Base-by-base conservation (phyloP, 2,113 vertebrate species). In the Sylvietta virens region DNA sequence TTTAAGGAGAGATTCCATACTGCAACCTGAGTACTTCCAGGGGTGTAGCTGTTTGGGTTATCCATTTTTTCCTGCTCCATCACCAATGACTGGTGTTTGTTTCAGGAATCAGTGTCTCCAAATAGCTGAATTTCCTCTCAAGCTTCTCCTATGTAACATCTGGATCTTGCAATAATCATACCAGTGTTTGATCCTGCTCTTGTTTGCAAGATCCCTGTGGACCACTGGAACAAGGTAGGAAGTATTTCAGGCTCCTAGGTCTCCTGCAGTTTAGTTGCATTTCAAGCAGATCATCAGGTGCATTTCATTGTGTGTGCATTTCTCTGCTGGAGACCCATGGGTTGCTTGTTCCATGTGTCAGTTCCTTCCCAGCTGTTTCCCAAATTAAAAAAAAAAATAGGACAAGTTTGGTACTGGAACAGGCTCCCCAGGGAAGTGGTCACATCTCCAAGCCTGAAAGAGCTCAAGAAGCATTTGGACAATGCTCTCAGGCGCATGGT, bases 1-100 rank as follows among this genome's bases (percentile, higher is more conserved):
- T 58, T 60, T 58, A 58, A 65, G 37, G 50, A 76, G 23, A 81
- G 40, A 17, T 69, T 42, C 13, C 48, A 35, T 28, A 10, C 18
- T 69, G 62, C 9, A 61, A 18, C 64, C 47, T 13, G 15, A 4
- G 18, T 33, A n/a, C 50, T 94, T 19, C 58, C 45, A 40, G 37
- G 40, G 16, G 5, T 37, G n/a, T 30, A 44, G 64, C 86, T 23
- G 8, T 56, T 31, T 4, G 12, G n/a, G 67, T 28, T 58, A 31
- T 61, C 70, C 37, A 8, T n/a, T 70, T 65, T 21, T 22, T 35
- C 62, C 56, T 54, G 58, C 82, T 44, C 60, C 64, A 45, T 47
- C 72, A 28, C 72, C 61, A 44, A 3, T 0, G 1, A 18, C 3
- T 3, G 11, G 17, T 40, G 37, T 62, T 50, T 53, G 37, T 61